Conservation (phyloP, 2,888 invertebrate genomes). For the Leptopilina syphax region DNA sequence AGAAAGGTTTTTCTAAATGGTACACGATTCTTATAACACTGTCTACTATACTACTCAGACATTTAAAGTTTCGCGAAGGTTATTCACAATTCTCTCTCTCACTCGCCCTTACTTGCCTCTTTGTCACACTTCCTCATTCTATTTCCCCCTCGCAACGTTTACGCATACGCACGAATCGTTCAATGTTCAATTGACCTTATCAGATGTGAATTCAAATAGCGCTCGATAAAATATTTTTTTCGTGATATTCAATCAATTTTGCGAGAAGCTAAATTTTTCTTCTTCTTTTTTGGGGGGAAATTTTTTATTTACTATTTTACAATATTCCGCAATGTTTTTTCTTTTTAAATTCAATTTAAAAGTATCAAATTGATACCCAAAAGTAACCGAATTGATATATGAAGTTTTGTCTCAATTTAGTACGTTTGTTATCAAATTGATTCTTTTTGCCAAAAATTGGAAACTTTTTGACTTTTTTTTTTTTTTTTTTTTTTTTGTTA, state of each 20-base stretch:
- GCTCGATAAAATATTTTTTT: background rate
- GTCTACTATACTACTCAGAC: constrained; percentile 64
- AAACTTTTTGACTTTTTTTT: no score
- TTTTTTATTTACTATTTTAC: no score
- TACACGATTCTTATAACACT: constrained; percentile 56
- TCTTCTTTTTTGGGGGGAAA: background rate
- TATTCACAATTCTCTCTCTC: constrained; percentile 54
- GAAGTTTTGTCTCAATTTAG: no score
- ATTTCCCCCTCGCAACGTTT: constrained; percentile 43
- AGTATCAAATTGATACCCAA: no score
- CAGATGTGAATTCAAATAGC: constrained; percentile 24
- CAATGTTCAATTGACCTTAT: constrained; percentile 19
- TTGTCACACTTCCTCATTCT: constrained; percentile 42
- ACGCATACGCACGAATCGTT: constrained; percentile 36
- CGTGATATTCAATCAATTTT: background rate
- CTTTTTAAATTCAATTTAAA: no score
- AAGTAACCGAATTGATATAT: no score
- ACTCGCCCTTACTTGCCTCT: constrained; percentile 44
- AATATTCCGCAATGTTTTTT: no score
- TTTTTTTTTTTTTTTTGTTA: no score
- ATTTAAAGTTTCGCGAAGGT: constrained; percentile 76
- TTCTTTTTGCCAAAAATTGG: no score
- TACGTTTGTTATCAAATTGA: no score
- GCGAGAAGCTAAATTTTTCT: background rate
- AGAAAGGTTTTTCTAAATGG: background rate